Base-by-base conservation (phyloP, 2,888 invertebrate species). In the Leptogaster cylindrica region DNA sequence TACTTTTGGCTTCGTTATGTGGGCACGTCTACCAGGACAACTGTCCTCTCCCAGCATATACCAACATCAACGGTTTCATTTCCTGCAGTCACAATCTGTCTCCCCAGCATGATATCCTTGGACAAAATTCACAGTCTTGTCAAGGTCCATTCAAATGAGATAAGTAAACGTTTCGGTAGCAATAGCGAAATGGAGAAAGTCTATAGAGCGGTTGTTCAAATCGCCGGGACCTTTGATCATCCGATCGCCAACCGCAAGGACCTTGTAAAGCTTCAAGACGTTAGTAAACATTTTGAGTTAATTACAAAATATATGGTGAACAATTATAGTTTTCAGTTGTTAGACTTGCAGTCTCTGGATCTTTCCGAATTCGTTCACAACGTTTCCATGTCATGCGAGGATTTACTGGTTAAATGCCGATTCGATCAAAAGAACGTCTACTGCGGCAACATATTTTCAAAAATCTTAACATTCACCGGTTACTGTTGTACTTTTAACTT, bases 401-500 rank as follows among this genome's bases (percentile, higher is more conserved):
- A 27, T n/a, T 10, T 44, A 12, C 14, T 44, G 44, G 6, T 16
- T 23, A 44, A 16, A 12, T 63, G 63, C 28, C 18, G 28, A n/a
- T 63, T 14, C n/a, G 27, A 63, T 16, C 28, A 44, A 2, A 10
- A 63, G 10, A 8, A 10, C 16, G 3, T 28, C 2, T n/a, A 44
- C 10, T 68, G 68, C 16, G n/a, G 18, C 8, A 41, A 58, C 10
- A 10, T 51, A 10, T 68, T 68, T 20, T 12, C 16, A 5, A 20
- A 33, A 8, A 18, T 65, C 8, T 14, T 66, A 31, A 66, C 65
- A 2, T 36, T 50, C 14, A 61, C 48, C 31, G 68, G 68, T 39
- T 28, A 31, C 25, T 68, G 68, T 12, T 68, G 68, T 20, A 68
- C 50, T 58, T 68, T 68, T 33, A 68, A 68, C 36, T 65, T 58